Conservation (phyloP, 2,888 invertebrate species). For the Ormyrus pomaceus region DNA sequence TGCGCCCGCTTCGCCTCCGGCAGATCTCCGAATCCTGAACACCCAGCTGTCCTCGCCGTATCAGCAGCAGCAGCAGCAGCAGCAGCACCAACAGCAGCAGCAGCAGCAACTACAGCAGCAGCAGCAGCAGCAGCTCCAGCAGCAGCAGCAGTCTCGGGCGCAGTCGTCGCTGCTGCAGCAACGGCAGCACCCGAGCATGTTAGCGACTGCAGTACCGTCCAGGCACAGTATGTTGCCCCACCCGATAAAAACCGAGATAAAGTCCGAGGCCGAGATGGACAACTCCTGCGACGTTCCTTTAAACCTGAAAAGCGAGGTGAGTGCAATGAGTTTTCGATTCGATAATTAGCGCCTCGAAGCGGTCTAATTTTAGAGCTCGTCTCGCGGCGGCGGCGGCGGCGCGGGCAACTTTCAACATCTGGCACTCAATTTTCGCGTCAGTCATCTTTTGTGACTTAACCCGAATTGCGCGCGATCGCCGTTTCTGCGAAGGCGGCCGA, state of each 20-base stretch:
- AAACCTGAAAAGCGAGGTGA: constrained; percentile 75
- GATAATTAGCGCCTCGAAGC: constrained; percentile 37
- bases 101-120: constrained; percentile 51
- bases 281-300: constrained; percentile 73
- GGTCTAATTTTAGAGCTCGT: constrained; percentile 36
- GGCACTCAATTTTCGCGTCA: constrained; percentile 49
- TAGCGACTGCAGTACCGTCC: constrained; percentile 73
- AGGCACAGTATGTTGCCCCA: constrained; percentile 74
- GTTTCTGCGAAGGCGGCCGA: constrained; percentile 20
- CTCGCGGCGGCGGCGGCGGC: no score
- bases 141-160: constrained; percentile 51
- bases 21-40: constrained; percentile 76
- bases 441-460: constrained; percentile 53
- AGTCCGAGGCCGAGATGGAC: constrained; percentile 67
- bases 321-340: constrained; percentile 43
- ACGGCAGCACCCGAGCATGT: constrained; percentile 68
- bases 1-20: constrained; percentile 78
- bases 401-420: constrained; percentile 31
- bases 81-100: constrained; percentile 70
- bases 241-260: constrained; percentile 67
- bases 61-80: constrained; percentile 71
- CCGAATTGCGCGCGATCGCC: constrained; percentile 41
- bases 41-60: constrained; percentile 71
- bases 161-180: constrained; percentile 56
- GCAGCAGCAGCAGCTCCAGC: constrained; percentile 51